Base-by-base conservation (phyloP, 1,140 invertebrate species). In the Atopsyche davidsoni region DNA sequence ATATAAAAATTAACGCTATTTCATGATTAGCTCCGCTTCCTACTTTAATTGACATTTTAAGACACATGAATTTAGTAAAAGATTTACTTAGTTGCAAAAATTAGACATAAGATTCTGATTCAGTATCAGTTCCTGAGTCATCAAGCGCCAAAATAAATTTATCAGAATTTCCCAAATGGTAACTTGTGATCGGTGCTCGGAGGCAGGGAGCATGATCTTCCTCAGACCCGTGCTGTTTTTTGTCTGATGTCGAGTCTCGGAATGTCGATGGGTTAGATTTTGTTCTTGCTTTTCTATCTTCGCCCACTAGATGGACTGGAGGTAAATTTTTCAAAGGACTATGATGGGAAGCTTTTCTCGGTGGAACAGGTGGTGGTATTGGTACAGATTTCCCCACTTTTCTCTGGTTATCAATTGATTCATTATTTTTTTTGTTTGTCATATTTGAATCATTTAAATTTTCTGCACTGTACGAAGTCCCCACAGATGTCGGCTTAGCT, bases 31-130 rank as follows among this genome's bases (percentile, higher is more conserved):
- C 14, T 16, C 16, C 11, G 3, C 18, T 16, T 48, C 34, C 18
- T 40, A 19, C 39, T 3, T 40, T 19, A 16, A 19, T 14, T 23
- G 11, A 46, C 7, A 36, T 40, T 7, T 2, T 34, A 34, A 46
- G 35, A 46, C 4, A 25, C 19, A 39, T 23, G n/a, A 28, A 32
- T 6, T 40, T 46, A 34, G 9, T 39, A 19, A 16, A 46, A 11
- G 7, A 39, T 9, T 53, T 41, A 59, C 57, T 45, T 53, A 61
- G 25, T 9, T 25, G 3, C n/a, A 32, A 36, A 22, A 46, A 17
- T 25, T 45, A 72, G 34, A 73, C 71, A 56, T 73, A 73, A 32
- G 71, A 73, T 57, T 73, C 71, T 4, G 71, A 72, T 59, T 73
- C 71, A 2, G 71, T 73, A 48, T 72, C 71, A 11, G 71, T 70